A percentile compares a stretch with the other conserved stretches of the same genome.
Conservation (phyloP, 2,113 vertebrate genomes). For the Elgaria multicarinata region DNA sequence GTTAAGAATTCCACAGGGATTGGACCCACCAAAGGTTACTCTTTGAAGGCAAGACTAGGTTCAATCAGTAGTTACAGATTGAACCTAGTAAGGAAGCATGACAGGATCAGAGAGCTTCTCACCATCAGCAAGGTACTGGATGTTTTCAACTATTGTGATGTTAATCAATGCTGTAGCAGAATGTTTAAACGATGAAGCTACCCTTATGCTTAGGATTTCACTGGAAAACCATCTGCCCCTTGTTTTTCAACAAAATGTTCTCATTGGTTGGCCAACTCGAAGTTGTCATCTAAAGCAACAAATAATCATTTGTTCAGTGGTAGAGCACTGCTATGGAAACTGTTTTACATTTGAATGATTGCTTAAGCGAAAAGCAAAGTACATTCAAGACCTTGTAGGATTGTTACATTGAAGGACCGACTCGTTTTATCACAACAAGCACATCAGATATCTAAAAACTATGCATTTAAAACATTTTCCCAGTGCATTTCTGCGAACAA, state of each 20-base stretch:
- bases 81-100: background rate
- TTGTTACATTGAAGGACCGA: constrained; percentile 50
- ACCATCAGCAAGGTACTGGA: background rate
- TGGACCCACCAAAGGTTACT: background rate
- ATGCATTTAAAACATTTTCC: constrained; percentile 77
- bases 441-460: constrained; percentile 74
- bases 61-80: no score
- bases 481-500: constrained; percentile 84
- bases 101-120: background rate
- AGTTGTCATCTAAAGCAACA: constrained; percentile 55
- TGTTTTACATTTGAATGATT: constrained; percentile 44
- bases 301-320: constrained; percentile 40
- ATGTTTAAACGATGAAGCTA: background rate
- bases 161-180: background rate
- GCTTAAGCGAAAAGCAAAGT: constrained; percentile 57
- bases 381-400: constrained; percentile 62
- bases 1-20: background rate
- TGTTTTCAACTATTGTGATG: background rate
- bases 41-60: background rate
- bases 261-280: constrained; percentile 34
- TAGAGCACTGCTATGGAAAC: constrained; percentile 46
- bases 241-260: constrained; percentile 41
- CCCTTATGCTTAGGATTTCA: background rate
- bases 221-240: background rate
- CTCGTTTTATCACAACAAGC: constrained; percentile 62